Conservation (phyloP, 2,888 invertebrate genomes). For the Caenorhabditis sp. region DNA sequence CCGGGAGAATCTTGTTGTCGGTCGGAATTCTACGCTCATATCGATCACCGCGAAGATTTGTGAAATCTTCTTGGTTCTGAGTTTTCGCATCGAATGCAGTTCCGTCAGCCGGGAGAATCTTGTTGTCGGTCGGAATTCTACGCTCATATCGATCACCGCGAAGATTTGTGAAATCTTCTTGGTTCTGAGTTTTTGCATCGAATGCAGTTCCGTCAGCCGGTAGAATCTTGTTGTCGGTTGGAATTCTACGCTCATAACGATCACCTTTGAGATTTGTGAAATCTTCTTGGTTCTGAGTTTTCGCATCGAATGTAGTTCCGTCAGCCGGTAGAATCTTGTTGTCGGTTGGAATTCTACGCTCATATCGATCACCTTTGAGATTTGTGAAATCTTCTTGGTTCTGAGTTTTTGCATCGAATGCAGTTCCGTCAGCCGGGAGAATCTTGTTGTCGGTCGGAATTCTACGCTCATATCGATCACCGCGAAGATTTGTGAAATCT, state of each 20-base stretch:
- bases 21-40: conserved; percentile 10
- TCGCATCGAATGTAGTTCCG: conserved; percentile 9
- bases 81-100: conserved; percentile 8
- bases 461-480: background rate
- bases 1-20: conserved; percentile 17
- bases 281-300: conserved; percentile 20
- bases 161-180: conserved; percentile 18
- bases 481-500: conserved; percentile 3
- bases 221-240: conserved; percentile 16
- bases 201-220: conserved; percentile 16
- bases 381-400: conserved; percentile 15
- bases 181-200: conserved; percentile 14
- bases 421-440: background rate
- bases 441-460: background rate
- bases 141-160: conserved; percentile 14
- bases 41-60: conserved; percentile 10
- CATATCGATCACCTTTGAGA: conserved; percentile 10
- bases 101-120: conserved; percentile 13
- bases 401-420: conserved; percentile 5
- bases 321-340: conserved; percentile 19
- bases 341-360: conserved; percentile 11
- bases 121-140: conserved; percentile 11
- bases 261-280: conserved; percentile 16
- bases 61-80: conserved; percentile 19
- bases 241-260: conserved; percentile 11